Evolutionary conservation across 2,113 vertebrate genomes (phyloP).

Genomic region (rat (Rattus norvegicus)): DNA sequence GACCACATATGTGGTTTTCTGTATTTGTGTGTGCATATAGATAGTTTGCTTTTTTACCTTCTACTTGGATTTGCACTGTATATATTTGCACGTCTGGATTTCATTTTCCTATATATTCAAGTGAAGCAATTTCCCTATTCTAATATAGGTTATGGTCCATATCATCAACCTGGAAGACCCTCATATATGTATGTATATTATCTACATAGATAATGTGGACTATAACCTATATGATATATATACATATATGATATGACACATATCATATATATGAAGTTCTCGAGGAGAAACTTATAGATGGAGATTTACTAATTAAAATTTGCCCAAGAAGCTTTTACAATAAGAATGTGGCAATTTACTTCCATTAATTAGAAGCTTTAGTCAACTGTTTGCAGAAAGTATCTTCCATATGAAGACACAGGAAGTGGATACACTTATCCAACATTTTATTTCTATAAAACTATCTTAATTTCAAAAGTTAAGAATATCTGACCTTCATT

Average conservation of each 20-base stretch:
- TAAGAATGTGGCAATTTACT: background rate
- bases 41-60: background rate
- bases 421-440: slow-evolving; percentile 53
- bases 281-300: background rate
- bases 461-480: slow-evolving; percentile 58
- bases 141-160: background rate
- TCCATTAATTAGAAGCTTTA: slow-evolving; percentile 19
- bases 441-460: slow-evolving; percentile 62
- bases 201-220: too few species aligned
- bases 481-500: slow-evolving; percentile 63
- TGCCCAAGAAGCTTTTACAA: slow-evolving; percentile 3
- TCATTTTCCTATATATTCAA: background rate
- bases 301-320: slow-evolving; percentile 6
- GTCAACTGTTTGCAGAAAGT: slow-evolving; percentile 37
- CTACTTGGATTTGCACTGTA: background rate
- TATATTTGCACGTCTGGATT: background rate
- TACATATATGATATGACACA: background rate
- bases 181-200: too few species aligned
- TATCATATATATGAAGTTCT: background rate
- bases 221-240: too few species aligned
- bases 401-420: slow-evolving; percentile 50
- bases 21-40: background rate
- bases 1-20: background rate
- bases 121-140: background rate
- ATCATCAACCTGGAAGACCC: background rate